phyloP scores from a whole-genome alignment of 2,113 vertebrate species.

The Petrocephalus microphthalmus region DNA sequence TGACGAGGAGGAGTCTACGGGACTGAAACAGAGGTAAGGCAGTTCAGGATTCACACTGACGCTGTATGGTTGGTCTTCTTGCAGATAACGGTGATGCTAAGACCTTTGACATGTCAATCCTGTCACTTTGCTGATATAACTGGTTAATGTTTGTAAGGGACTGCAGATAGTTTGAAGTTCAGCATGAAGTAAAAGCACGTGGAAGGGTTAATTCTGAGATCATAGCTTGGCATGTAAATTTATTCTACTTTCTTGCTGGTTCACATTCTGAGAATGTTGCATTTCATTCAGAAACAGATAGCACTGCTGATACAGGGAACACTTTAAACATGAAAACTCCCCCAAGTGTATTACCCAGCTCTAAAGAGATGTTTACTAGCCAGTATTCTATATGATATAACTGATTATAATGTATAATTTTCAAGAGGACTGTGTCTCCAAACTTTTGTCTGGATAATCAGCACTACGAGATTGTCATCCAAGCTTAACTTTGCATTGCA shows the following conservation, averaged over 20 bases:
- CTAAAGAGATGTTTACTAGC: not conserved
- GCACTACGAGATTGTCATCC: not conserved
- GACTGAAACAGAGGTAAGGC: conserved; percentile 34
- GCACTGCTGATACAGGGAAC: not conserved
- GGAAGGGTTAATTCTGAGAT: not conserved
- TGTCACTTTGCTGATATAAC: not conserved
- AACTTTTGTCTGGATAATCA: not conserved
- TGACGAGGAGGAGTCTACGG: conserved; percentile 50
- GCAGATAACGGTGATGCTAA: not conserved
- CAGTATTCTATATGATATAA: not conserved
- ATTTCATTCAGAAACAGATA: not conserved
- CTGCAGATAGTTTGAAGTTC: not conserved
- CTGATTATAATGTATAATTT: not conserved
- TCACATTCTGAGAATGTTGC: not conserved
- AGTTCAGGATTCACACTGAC: not conserved
- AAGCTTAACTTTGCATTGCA: not conserved
- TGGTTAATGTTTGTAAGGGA: not conserved
- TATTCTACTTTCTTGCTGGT: not conserved
- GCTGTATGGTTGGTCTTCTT: not conserved
- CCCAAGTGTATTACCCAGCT: not conserved
- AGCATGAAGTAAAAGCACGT: not conserved
- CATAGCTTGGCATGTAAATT: not conserved
- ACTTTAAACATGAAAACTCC: no score
- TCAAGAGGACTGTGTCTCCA: not conserved
- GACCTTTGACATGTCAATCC: not conserved